Conservation (phyloP, 2,797 vertebrate species). For the Sciaenops ocellatus region DNA sequence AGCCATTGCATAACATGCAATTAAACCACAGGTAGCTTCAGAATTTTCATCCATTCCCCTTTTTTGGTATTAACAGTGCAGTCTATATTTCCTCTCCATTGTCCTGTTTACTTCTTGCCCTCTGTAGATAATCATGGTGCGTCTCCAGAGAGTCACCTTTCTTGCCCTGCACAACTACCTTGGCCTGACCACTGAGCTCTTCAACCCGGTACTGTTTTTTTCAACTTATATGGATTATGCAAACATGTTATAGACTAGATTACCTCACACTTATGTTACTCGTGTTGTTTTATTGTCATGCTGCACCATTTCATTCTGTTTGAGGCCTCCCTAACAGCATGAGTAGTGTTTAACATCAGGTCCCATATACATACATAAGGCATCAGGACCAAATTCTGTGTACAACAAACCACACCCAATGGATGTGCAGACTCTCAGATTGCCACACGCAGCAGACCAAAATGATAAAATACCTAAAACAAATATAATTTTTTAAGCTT, state of each 20-base stretch:
- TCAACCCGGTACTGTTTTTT: conserved; percentile 86
- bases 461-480: too few species aligned
- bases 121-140: conserved; percentile 95
- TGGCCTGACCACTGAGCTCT: conserved; percentile 96
- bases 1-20: neutral
- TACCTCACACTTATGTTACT: neutral
- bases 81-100: neutral
- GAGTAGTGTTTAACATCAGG: neutral
- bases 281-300: neutral
- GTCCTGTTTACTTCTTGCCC: conserved; percentile 7
- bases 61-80: too few species aligned
- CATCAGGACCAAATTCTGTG: neutral
- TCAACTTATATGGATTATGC: neutral
- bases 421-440: neutral
- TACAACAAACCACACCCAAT: neutral
- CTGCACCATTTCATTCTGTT: neutral
- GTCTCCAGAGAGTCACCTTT: conserved; percentile 96
- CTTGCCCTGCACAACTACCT: conserved; percentile 96
- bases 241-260: neutral
- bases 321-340: neutral
- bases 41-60: neutral
- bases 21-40: neutral
- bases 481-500: too few species aligned
- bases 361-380: neutral
- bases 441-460: too few species aligned